These are phyloP conservation scores for Microhierax caerulescens DNA, from an alignment of 2,797 vertebrate species.

Conservation along the genomic window DNA sequence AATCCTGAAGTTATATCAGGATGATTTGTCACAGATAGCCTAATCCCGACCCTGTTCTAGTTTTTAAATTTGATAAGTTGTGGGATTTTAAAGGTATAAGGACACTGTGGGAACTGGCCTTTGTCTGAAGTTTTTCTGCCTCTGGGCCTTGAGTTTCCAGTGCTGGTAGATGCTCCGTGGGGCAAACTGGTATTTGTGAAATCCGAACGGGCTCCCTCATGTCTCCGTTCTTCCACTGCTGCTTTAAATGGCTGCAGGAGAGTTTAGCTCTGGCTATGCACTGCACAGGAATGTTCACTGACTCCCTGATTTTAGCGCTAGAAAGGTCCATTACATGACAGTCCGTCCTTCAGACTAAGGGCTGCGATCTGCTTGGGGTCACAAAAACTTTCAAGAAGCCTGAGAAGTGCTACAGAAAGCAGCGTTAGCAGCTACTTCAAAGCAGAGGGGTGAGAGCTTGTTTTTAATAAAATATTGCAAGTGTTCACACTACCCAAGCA, in stretches of 20 bases:
- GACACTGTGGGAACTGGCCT: not conserved
- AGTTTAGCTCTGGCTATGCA: not conserved
- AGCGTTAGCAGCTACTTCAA: not conserved
- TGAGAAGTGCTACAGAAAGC: not conserved
- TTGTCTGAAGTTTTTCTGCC: conserved; percentile 4
- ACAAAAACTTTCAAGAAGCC: not conserved
- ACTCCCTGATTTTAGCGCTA: not conserved
- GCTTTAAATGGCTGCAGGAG: not conserved
- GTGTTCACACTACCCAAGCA: not conserved
- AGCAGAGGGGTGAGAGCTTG: not conserved
- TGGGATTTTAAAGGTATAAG: not conserved
- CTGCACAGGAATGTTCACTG: not conserved
- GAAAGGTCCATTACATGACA: not conserved
- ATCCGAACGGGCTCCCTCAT: not conserved
- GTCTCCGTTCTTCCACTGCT: not conserved
- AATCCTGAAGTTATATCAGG: not conserved
- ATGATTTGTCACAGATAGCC: not conserved
- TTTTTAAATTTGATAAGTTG: not conserved
- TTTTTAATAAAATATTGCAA: not conserved
- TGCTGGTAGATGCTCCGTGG: not conserved
- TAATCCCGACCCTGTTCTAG: not conserved
- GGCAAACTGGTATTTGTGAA: not conserved
- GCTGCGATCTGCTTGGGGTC: not conserved
- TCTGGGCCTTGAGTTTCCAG: not conserved
- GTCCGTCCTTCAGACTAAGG: not conserved